Evolutionary conservation across 2,888 invertebrate species (phyloP).

Genomic region (Hylaea fasciaria): DNA sequence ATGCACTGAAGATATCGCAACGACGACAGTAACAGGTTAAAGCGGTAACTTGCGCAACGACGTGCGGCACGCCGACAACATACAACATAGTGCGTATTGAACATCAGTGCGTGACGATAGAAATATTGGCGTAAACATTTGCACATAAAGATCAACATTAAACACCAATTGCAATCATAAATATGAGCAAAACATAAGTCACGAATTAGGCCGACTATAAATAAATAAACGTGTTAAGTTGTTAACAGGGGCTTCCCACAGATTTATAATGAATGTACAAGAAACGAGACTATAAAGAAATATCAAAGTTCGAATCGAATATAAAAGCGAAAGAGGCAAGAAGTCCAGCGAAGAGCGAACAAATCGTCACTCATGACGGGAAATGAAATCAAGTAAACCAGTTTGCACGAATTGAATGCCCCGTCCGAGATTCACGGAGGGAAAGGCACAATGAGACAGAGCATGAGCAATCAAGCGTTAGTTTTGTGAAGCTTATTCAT

Average conservation of each 20-base stretch:
- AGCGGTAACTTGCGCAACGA: slow-evolving; percentile 39
- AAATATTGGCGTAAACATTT: slow-evolving; percentile 37
- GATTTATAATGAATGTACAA: not conserved
- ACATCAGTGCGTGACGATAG: slow-evolving; percentile 38
- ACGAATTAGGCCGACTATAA: slow-evolving; percentile 31
- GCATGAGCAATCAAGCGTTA: slow-evolving; percentile 14
- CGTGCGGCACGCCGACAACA: slow-evolving; percentile 13
- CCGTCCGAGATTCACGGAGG: slow-evolving; percentile 7
- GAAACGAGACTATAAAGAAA: not conserved
- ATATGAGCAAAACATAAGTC: slow-evolving; percentile 31
- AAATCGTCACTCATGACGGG: slow-evolving; percentile 18
- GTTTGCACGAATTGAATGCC: slow-evolving; percentile 11
- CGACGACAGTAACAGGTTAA: slow-evolving; percentile 8
- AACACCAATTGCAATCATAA: slow-evolving; percentile 36
- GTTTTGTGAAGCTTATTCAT: slow-evolving; percentile 19
- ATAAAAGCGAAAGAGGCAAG: slow-evolving; percentile 7
- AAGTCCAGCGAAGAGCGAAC: not conserved
- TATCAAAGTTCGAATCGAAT: slow-evolving; percentile 4
- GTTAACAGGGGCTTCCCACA: slow-evolving; percentile 10
- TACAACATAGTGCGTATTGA: slow-evolving; percentile 28
- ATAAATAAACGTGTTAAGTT: no score
- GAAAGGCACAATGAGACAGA: slow-evolving; percentile 15
- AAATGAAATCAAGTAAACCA: slow-evolving; percentile 21
- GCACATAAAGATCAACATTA: slow-evolving; percentile 33
- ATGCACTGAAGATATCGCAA: slow-evolving; percentile 35